phyloP scores from a whole-genome alignment of 2,113 vertebrate genomes.

The Carlito syrichta region DNA sequence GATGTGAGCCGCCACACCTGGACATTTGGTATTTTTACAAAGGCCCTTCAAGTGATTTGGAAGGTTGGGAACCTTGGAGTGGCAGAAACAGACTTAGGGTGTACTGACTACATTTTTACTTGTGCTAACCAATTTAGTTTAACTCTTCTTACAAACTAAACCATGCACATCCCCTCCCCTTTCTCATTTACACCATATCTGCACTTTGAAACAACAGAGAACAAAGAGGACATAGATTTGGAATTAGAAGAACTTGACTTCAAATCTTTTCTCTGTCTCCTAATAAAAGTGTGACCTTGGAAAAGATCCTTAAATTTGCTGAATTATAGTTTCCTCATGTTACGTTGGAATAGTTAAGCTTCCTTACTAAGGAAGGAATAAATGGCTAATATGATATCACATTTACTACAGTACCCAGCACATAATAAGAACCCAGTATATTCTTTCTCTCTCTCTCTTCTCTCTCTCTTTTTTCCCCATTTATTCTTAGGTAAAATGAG shows the following conservation, averaged over 20 bases:
- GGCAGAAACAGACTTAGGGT: background rate
- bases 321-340: background rate
- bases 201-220: background rate
- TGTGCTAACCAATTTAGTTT: background rate
- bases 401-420: background rate
- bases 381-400: background rate
- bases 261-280: background rate
- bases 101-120: background rate
- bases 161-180: rapidly evolving
- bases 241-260: background rate
- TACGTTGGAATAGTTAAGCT: background rate
- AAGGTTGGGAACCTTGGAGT: background rate
- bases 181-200: background rate
- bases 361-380: background rate
- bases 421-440: background rate
- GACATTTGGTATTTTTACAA: background rate
- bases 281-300: background rate
- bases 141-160: background rate
- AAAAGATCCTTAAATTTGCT: conserved; percentile 6
- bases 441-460: background rate
- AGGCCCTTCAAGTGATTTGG: background rate
- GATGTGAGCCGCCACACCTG: too few species aligned
- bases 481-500: background rate
- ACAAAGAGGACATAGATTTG: background rate
- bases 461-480: background rate